Evolutionary conservation across 2,888 invertebrate species (phyloP).

Genomic region (Dasypolia templi): DNA sequence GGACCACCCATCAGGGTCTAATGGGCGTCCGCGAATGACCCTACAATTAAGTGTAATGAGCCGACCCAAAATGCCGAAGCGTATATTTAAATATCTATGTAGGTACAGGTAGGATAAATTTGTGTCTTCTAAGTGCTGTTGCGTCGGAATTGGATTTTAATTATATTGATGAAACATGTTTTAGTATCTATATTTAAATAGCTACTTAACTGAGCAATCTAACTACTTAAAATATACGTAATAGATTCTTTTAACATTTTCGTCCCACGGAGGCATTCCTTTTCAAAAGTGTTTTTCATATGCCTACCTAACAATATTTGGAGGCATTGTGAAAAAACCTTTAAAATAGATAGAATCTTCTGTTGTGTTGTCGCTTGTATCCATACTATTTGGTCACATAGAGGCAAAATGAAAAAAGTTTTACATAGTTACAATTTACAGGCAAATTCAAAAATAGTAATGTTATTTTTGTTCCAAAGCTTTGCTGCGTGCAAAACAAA

Average conservation of each 20-base stretch:
- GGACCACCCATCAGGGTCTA: conserved; percentile 82
- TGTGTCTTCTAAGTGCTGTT: conserved; percentile 32
- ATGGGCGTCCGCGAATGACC: conserved; percentile 87
- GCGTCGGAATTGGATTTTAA: conserved; percentile 38
- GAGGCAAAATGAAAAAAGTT: too few relatives aligned
- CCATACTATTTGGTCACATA: too few relatives aligned
- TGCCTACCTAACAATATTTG: too few relatives aligned
- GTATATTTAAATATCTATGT: conserved; percentile 76
- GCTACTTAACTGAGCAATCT: conserved; percentile 2
- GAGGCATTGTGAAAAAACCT: neutral
- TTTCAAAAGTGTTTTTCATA: neutral
- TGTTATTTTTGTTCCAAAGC: neutral
- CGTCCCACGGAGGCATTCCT: too few relatives aligned
- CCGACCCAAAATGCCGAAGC: conserved; percentile 77
- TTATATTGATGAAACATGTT: conserved; percentile 29
- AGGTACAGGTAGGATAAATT: conserved; percentile 30
- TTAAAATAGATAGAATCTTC: neutral
- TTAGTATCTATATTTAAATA: conserved; percentile 9
- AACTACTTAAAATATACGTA: neutral
- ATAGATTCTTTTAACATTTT: neutral
- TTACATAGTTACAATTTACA: neutral
- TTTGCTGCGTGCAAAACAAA: neutral
- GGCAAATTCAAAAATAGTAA: neutral
- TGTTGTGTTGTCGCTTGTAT: neutral
- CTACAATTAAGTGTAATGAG: conserved; percentile 90